Percentiles rank a stretch among this genome's conserved stretches.
These are phyloP conservation scores for Labeo catla DNA, from an alignment of 2,113 vertebrate species.

Conservation along the genomic window DNA sequence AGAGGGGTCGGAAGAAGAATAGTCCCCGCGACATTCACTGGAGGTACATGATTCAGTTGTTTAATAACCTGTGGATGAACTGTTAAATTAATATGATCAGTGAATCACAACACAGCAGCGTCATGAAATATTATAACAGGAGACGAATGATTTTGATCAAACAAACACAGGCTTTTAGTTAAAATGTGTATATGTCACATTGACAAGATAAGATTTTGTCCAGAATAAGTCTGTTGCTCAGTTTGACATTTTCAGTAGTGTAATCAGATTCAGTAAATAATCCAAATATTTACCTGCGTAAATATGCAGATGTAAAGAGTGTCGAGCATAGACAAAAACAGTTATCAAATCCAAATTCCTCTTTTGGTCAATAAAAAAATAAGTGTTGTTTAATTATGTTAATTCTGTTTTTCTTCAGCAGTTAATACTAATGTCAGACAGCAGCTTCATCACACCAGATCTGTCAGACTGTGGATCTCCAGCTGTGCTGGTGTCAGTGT, in stretches of 20 bases:
- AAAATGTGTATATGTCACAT: background rate
- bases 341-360: conserved; percentile 7
- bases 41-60: too few relatives aligned
- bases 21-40: too few relatives aligned
- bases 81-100: too few relatives aligned
- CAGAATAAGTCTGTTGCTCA: background rate
- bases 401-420: background rate
- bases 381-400: background rate
- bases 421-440: conserved; percentile 64
- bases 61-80: too few relatives aligned
- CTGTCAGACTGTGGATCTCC: conserved; percentile 34
- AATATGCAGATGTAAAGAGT: background rate
- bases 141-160: too few relatives aligned
- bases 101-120: too few relatives aligned
- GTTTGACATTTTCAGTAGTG: too few relatives aligned
- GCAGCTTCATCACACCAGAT: background rate
- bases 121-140: too few relatives aligned
- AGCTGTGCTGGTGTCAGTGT: conserved; percentile 42
- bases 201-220: background rate
- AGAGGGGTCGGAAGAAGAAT: too few relatives aligned
- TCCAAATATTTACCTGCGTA: too few relatives aligned
- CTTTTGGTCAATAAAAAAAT: background rate
- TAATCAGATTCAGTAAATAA: background rate
- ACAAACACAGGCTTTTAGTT: too few relatives aligned
- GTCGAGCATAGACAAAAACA: background rate